Evolutionary conservation across 1,140 invertebrate genomes (phyloP).

Genomic region (Sitobion miscanthi): DNA sequence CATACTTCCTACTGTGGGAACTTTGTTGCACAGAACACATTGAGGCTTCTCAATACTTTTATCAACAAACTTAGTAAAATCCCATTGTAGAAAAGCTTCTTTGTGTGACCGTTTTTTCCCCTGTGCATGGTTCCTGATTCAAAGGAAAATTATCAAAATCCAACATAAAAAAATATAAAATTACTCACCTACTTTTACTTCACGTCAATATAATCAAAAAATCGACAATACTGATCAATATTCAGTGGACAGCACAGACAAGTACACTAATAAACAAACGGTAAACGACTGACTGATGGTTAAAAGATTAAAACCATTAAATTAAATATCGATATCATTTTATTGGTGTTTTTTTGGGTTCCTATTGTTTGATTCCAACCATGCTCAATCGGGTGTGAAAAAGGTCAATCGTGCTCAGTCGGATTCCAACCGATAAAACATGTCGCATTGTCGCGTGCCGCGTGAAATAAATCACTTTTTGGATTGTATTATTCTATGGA

Average conservation of each 20-base stretch:
- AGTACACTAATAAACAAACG: too few species aligned
- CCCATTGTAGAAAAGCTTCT: not conserved
- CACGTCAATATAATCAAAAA: not conserved
- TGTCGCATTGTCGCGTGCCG: too few species aligned
- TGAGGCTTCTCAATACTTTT: not conserved
- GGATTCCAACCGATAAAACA: too few species aligned
- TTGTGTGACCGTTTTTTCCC: not conserved
- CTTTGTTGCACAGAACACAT: slow-evolving; percentile 40
- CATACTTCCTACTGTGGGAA: slow-evolving; percentile 54
- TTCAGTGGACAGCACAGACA: not conserved
- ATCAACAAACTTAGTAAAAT: not conserved
- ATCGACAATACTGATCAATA: not conserved
- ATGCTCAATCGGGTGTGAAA: too few species aligned
- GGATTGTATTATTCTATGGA: too few species aligned
- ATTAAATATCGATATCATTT: not conserved
- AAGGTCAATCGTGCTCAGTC: too few species aligned
- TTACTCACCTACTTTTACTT: not conserved
- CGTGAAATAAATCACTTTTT: too few species aligned
- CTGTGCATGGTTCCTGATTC: not conserved
- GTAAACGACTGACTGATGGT: not conserved
- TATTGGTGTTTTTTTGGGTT: not conserved
- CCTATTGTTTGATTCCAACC: too few species aligned
- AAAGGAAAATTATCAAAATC: not conserved
- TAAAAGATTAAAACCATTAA: not conserved
- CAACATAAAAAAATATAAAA: not conserved